Percentiles rank a stretch among this genome's conserved stretches.
These are phyloP conservation scores for Paralvinella palmiformis DNA, from an alignment of 1,140 invertebrate genomes.

Conservation along the genomic window DNA sequence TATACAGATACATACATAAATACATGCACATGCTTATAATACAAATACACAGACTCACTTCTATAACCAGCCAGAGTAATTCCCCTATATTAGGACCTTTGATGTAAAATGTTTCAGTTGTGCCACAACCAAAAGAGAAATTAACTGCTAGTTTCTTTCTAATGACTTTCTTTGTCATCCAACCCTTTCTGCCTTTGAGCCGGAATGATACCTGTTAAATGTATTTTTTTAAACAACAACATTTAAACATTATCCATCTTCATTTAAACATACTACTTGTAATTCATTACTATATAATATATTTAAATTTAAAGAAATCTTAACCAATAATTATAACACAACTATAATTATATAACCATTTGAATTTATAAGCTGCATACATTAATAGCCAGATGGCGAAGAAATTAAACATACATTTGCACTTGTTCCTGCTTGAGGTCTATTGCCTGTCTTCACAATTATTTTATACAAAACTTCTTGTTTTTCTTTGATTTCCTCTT, in stretches of 20 bases:
- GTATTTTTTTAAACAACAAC: background rate
- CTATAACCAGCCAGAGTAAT: constrained; percentile 39
- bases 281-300: too few species aligned
- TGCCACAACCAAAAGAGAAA: constrained; percentile 40
- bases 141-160: constrained; percentile 38
- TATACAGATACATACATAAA: too few species aligned
- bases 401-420: constrained; percentile 33
- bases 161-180: constrained; percentile 36
- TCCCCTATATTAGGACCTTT: constrained; percentile 42
- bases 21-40: too few species aligned
- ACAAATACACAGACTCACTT: constrained; percentile 26
- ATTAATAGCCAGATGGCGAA: background rate
- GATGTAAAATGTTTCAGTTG: constrained; percentile 44
- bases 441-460: constrained; percentile 41
- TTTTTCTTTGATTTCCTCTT: background rate
- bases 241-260: background rate
- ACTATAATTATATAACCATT: too few species aligned
- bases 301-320: too few species aligned
- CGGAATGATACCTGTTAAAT: constrained; percentile 33
- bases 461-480: constrained; percentile 38
- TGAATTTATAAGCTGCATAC: too few species aligned
- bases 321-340: too few species aligned
- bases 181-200: constrained; percentile 37
- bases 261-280: too few species aligned
- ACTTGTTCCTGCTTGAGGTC: constrained; percentile 41